phyloP scores from a whole-genome alignment of 2,113 vertebrate genomes.

The Brachionichthys hirsutus region DNA sequence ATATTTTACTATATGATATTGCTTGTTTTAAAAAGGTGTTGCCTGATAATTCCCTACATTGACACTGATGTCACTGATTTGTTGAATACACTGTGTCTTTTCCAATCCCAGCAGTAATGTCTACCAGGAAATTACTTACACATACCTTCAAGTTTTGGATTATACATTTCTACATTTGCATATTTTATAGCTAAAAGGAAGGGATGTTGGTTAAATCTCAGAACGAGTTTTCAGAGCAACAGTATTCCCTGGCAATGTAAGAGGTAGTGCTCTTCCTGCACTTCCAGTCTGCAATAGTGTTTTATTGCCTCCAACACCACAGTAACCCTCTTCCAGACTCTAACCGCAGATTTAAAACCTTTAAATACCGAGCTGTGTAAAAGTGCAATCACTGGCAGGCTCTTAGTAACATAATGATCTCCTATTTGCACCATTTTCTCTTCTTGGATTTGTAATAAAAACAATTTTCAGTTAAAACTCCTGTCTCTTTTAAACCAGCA shows the following conservation, averaged over 20 bases:
- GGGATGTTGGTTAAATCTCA: constrained; percentile 44
- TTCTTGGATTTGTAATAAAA: constrained; percentile 67
- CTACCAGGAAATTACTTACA: too few species aligned
- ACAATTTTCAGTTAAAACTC: constrained; percentile 53
- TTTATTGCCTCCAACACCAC: constrained; percentile 77
- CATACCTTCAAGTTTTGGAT: too few species aligned
- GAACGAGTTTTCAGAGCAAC: constrained; percentile 71
- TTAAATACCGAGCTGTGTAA: constrained; percentile 57
- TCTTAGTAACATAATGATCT: constrained; percentile 67
- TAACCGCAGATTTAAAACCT: constrained; percentile 72
- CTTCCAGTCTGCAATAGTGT: constrained; percentile 71
- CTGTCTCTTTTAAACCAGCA: too few species aligned
- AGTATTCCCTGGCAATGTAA: constrained; percentile 48
- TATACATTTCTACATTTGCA: too few species aligned
- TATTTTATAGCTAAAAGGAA: not conserved
- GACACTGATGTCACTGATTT: too few species aligned
- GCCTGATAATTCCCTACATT: not conserved
- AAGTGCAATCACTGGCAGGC: constrained; percentile 70
- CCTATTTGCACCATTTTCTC: constrained; percentile 56
- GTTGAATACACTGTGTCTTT: too few species aligned
- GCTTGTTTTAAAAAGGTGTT: not conserved
- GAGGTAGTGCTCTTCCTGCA: constrained; percentile 71
- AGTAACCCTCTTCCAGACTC: constrained; percentile 73
- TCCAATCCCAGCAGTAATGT: too few species aligned
- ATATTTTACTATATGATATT: not conserved